Conservation (phyloP, 2,113 vertebrate species). For the Mustela nigripes region DNA sequence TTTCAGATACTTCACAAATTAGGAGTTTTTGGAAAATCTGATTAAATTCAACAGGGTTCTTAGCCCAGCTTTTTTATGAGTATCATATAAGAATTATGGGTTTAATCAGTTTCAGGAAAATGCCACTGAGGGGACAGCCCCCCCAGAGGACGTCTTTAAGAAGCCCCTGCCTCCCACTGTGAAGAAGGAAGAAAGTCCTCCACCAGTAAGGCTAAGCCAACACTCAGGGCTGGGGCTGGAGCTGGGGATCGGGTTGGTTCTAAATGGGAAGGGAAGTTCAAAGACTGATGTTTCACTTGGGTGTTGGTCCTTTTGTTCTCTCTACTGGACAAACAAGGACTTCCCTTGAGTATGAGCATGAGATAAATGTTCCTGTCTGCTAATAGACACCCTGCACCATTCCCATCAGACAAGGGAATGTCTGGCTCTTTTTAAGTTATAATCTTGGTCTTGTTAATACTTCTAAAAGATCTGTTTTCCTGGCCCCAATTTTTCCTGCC, state of each 20-base stretch:
- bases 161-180: conserved; percentile 94
- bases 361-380: background rate
- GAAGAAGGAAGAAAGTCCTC: conserved; percentile 92
- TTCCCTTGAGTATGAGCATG: background rate
- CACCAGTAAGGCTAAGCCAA: conserved; percentile 85
- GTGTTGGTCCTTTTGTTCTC: background rate
- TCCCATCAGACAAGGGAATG: background rate
- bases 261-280: background rate
- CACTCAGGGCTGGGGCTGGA: background rate
- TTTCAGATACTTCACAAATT: background rate
- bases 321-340: conserved; percentile 2
- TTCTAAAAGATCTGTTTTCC: conserved; percentile 19
- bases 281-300: background rate
- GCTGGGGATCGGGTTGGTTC: background rate
- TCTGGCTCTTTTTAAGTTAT: background rate
- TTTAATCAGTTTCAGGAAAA: conserved; percentile 87
- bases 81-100: conserved; percentile 24
- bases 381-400: background rate
- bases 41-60: conserved; percentile 33
- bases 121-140: conserved; percentile 82
- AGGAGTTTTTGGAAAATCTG: background rate
- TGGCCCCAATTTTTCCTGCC: background rate
- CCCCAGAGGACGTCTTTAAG: conserved; percentile 96
- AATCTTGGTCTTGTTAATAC: background rate
- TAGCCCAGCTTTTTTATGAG: conserved; percentile 50